Evolutionary conservation across 2,888 invertebrate genomes (phyloP).

Genomic region (Monoplex corrugatus): DNA sequence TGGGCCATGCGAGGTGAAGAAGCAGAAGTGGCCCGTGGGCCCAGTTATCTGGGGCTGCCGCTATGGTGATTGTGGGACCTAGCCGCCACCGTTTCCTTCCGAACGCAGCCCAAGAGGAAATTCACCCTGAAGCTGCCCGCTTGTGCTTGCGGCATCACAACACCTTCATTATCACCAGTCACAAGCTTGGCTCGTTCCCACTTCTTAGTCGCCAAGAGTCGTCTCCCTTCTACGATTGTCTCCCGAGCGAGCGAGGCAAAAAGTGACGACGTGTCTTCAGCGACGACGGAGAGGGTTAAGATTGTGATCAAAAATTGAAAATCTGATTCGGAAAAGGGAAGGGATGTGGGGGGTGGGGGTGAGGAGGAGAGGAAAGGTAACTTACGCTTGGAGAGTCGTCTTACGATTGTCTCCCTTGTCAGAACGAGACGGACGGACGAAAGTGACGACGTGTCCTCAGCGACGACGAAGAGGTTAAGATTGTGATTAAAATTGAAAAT

Average conservation of each 20-base stretch:
- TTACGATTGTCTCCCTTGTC: no score
- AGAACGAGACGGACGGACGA: no score
- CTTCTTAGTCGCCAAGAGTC: background rate
- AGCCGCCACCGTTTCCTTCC: conserved; percentile 26
- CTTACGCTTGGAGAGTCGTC: no score
- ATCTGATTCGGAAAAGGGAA: background rate
- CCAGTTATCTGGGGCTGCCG: background rate
- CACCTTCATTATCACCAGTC: background rate
- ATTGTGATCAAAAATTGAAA: background rate
- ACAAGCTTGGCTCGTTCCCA: background rate
- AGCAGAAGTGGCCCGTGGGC: no score
- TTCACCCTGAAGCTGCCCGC: conserved; percentile 28
- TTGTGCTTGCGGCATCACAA: background rate
- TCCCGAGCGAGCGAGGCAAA: background rate
- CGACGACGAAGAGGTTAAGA: background rate
- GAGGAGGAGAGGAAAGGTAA: background rate
- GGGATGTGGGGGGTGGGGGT: background rate
- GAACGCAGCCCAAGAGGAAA: conserved; percentile 19
- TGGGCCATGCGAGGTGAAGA: background rate
- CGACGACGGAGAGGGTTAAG: background rate
- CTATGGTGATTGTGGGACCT: background rate
- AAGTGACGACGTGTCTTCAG: background rate
- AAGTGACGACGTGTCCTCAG: background rate
- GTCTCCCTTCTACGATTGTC: background rate
- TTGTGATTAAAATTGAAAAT: conserved; percentile 4